Evolutionary conservation across 2,797 vertebrate species (phyloP), one percentile per base, ranked within the genome.

Genomic region (Melanogrammus aeglefinus): DNA sequence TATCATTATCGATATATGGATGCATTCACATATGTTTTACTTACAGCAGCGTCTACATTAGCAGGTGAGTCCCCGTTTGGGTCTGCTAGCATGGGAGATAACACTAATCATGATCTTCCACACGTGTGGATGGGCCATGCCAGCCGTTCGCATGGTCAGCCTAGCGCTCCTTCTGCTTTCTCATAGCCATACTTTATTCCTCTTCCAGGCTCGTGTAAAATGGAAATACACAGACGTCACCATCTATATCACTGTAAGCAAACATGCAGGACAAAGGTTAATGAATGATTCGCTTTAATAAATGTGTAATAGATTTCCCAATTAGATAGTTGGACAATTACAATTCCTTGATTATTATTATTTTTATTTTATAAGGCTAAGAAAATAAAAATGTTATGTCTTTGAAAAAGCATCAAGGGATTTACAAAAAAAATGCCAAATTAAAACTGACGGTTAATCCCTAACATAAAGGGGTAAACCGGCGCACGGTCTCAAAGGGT

Each of bases 21-120:
- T 10, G 63, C n/a, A 27, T 27, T 69, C 8, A 69, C 63, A 27
- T 8, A 27, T 69, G 10, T 69, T 12, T 6, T 63, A 69, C 97
- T 95, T 96, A 99, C 98, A 90, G 98, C 98, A 92, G 98, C 98
- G 38, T 99, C 98, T 71, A 99, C 98, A 18, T 99, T 99, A 82
- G 98, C 98, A 79, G 98, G 98, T 72, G 98, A 99, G 90, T 99
- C 98, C 75, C 98, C 97, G 77, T 99, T 99, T 85, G 98, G 98
- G 92, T 99, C 98, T 85, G 98, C 98, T 92, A 99, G 93, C 98
- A 99, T 99, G 88, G n/a, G 98, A 99, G 93, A 99, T 99, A 91
- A 99, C 98, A 88, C 97, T 99, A 92, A 99, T 99, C 97, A 99
- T 99, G 79, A 99, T 99, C 99, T 91, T 99, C 98, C 93, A 99